phyloP scores from a whole-genome alignment of 1,140 invertebrate genomes.

The Aphis craccivora region DNA sequence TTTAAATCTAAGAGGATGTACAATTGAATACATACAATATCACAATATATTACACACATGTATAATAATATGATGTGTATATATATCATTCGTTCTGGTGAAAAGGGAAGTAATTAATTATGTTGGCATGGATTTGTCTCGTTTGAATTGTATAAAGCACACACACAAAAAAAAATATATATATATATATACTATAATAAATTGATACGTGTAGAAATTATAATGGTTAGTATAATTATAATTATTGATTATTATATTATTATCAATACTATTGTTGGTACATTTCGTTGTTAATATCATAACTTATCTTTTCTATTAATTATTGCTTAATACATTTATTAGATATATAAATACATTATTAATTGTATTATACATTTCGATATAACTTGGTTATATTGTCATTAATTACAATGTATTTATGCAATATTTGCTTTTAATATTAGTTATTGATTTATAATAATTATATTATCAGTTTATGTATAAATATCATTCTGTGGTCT shows the following conservation, averaged over 20 bases:
- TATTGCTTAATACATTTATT: background rate
- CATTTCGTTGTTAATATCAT: background rate
- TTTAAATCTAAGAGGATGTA: background rate
- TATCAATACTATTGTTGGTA: background rate
- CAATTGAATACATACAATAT: background rate
- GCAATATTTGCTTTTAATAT: no score
- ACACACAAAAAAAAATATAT: background rate
- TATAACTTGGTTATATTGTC: background rate
- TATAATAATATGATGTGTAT: no score
- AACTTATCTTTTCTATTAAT: background rate
- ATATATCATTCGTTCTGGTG: background rate
- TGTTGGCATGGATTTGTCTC: background rate
- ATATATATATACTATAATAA: background rate
- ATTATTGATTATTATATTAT: background rate
- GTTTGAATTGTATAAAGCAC: background rate
- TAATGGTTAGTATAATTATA: background rate
- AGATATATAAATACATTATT: background rate
- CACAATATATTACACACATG: background rate
- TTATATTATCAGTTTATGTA: background rate
- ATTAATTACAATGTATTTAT: no score
- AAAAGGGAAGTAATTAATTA: slow-evolving; percentile 13
- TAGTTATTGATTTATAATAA: no score
- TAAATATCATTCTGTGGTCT: background rate
- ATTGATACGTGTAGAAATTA: background rate
- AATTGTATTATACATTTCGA: background rate